Base-by-base conservation (phyloP, 2,888 invertebrate species). In the Brachylomia viminalis region DNA sequence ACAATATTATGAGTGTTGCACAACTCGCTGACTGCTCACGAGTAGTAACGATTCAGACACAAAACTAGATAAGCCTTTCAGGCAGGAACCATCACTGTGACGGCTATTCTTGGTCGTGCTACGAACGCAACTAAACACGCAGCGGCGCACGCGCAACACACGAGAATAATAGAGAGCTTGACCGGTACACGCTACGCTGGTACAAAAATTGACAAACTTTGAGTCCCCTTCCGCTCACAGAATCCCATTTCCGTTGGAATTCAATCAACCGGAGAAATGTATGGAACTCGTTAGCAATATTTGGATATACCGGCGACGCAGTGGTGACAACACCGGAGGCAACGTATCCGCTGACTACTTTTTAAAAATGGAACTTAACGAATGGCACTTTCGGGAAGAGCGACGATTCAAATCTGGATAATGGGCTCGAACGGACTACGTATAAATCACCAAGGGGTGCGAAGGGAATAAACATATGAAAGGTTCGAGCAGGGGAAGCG, bases 41-140 rank as follows among this genome's bases (percentile, higher is more conserved):
- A 91, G 87, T 87, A 90, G 86, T 87, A 90, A 90, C 88, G 88
- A 90, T 90, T 89, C 86, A 86, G 83, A 87, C 82, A 88, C 88
- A 86, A 86, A 89, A 89, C 88, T 87, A 91, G 91, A 92, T 90
- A 83, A 82, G 84, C 76, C 86, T 89, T 91, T 89, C 88, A 92
- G 92, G 86, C 91, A 91, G 91, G 90, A 90, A 91, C 91, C 90
- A 91, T 91, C 89, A 89, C 91, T 86, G 88, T 89, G 92, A 93
- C 96, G 96, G 94, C 96, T 95, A 94, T 95, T 94, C 96, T 93
- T 94, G 95, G 87, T 93, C 93, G 94, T 93, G 94, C 90, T 95
- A 90, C 92, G 92, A 92, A 93, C 94, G 92, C 95, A 94, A 96
- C 96, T 96, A 94, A 95, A 93, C 93, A 92, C 92, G 92, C 92